These are phyloP conservation scores for Hemibagrus guttatus DNA, from an alignment of 2,797 vertebrate genomes.

Conservation along the genomic window DNA sequence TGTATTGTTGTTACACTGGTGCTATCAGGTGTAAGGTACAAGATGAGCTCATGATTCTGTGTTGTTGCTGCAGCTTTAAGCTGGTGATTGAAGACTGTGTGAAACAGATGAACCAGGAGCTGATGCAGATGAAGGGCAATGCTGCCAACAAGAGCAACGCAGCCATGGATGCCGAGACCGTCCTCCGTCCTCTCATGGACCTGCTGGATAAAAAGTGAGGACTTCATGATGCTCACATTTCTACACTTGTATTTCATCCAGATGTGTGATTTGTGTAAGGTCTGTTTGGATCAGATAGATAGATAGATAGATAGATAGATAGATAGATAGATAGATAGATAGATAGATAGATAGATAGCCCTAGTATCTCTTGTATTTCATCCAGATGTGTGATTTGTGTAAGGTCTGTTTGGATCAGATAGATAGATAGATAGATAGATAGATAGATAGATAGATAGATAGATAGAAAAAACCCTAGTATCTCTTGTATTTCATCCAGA, in stretches of 20 bases:
- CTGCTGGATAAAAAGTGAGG: conserved; percentile 94
- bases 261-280: not conserved
- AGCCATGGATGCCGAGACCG: conserved; percentile 89
- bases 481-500: not conserved
- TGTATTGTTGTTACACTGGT: too few relatives aligned
- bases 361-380: not conserved
- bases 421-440: too few relatives aligned
- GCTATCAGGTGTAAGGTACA: too few relatives aligned
- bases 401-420: not conserved
- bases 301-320: too few relatives aligned
- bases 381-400: not conserved
- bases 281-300: not conserved
- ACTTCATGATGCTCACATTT: not conserved
- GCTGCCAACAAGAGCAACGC: conserved; percentile 83
- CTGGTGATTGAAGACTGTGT: conserved; percentile 91
- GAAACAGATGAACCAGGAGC: conserved; percentile 92
- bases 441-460: too few relatives aligned
- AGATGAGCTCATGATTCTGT: not conserved
- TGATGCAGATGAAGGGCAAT: conserved; percentile 87
- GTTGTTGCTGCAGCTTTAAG: conserved; percentile 80
- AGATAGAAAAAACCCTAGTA: too few relatives aligned
- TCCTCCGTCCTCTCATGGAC: conserved; percentile 95
- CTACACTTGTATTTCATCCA: not conserved
- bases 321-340: too few relatives aligned
- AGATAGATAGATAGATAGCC: not conserved